Evolutionary conservation across 2,113 vertebrate genomes (phyloP), one percentile per base, ranked within the genome.

Genomic region (Etheostoma spectabile): DNA sequence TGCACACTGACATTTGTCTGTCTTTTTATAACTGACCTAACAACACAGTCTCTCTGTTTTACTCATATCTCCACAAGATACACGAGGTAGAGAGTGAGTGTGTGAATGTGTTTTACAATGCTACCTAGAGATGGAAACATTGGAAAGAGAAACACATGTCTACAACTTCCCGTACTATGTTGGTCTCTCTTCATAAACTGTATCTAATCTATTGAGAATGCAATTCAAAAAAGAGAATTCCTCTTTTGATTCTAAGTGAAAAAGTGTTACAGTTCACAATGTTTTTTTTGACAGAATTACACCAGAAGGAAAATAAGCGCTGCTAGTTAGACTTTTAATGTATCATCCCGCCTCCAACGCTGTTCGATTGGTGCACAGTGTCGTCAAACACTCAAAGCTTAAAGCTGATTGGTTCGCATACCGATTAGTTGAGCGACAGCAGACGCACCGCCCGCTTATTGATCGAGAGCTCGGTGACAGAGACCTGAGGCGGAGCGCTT

Each of bases 381-480:
- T n/a, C 0, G 33, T n/a, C 77, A 67, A 51, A 53, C 60, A 49
- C 21, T 27, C 14, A 30, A 0, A n/a, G 2, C 16, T 35, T 5
- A 19, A 13, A n/a, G 6, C 66, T 74, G 30, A 90, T 83, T 92
- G 83, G 88, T 45, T 87, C 3, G 6, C 3, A 63, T 8, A 7
- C 53, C n/a, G 21, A 59, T 86, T 76, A 22, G 2, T 46, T 27
- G 13, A 13, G 49, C 49, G 68, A 70, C 62, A 46, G 74, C 21
- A 85, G 90, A 82, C 91, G 93, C 91, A 93, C 86, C 69, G 67
- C 51, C 46, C 61, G 42, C 48, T 83, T 70, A 93, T 89, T 93
- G 92, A 8, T 19, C 57, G 55, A 79, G 19, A 52, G 42, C 18
- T 27, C 5, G 22, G n/a, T 35, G 19, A 57, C 59, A 63, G 48